Percentiles rank a stretch among this genome's conserved stretches.
Conservation (phyloP, 2,888 invertebrate genomes). For the Rhyacophila evoluta region DNA sequence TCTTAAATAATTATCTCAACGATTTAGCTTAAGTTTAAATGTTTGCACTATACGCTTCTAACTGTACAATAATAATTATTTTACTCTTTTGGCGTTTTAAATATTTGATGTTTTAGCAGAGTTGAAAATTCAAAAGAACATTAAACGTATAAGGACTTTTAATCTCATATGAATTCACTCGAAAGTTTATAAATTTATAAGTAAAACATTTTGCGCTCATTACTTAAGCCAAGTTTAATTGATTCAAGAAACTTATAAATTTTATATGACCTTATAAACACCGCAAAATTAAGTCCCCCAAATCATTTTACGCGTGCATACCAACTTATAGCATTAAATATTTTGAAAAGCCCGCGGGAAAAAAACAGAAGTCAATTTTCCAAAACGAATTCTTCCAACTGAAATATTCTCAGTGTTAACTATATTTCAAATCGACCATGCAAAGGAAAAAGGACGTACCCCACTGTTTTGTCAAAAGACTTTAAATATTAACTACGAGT, state of each 20-base stretch:
- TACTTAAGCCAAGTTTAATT: slow-evolving; percentile 44
- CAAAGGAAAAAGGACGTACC: no score
- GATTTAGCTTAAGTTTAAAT: no score
- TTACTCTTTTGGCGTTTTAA: neutral
- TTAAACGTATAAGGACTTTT: neutral
- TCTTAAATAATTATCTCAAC: no score
- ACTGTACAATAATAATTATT: neutral
- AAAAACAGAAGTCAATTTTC: neutral
- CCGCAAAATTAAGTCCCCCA: slow-evolving; percentile 20
- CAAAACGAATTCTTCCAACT: no score
- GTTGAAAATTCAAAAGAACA: slow-evolving; percentile 9
- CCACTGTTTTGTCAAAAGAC: no score
- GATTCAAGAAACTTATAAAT: slow-evolving; percentile 51
- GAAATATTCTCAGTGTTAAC: no score
- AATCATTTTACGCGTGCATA: slow-evolving; percentile 22
- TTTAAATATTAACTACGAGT: no score
- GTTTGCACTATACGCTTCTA: no score
- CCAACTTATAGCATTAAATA: neutral
- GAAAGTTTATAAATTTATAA: neutral
- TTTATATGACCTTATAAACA: slow-evolving; percentile 39
- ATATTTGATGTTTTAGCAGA: neutral
- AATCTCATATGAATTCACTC: slow-evolving; percentile 8
- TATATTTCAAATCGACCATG: no score
- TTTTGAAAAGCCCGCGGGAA: neutral
- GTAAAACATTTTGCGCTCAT: slow-evolving; percentile 42